Evolutionary conservation across 2,888 invertebrate species (phyloP).

Genomic region (Macrophya alboannulata): DNA sequence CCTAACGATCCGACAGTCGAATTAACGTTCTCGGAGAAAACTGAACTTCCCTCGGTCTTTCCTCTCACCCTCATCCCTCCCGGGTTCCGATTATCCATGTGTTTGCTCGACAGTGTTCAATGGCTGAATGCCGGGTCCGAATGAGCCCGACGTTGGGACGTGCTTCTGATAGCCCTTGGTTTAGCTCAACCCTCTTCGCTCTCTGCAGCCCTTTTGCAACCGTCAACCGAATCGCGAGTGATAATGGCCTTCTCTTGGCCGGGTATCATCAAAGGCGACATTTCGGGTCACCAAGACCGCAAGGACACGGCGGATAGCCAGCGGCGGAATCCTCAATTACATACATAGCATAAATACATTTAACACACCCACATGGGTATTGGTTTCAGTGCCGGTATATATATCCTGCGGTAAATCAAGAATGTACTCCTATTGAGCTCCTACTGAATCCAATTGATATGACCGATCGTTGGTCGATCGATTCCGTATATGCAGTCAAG

Average conservation of each 20-base stretch:
- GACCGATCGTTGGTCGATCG: not conserved
- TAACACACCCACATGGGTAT: not conserved
- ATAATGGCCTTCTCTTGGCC: constrained; percentile 35
- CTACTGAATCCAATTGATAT: too few relatives aligned
- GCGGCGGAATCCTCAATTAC: not conserved
- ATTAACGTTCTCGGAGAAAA: not conserved
- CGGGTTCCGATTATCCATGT: constrained; percentile 30
- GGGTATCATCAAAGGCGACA: constrained; percentile 32
- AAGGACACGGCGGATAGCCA: not conserved
- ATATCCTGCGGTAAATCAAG: not conserved
- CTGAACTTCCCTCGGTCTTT: not conserved
- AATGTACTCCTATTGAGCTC: not conserved
- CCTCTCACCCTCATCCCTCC: not conserved
- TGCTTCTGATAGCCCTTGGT: constrained; percentile 12
- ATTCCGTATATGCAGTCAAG: not conserved
- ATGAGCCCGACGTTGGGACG: constrained; percentile 22
- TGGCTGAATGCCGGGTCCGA: constrained; percentile 36
- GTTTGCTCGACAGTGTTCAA: constrained; percentile 13
- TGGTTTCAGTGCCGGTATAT: not conserved
- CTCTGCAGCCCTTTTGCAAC: not conserved
- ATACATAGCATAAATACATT: not conserved
- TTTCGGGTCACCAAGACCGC: constrained; percentile 22
- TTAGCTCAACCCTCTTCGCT: not conserved
- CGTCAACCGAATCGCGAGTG: constrained; percentile 29
- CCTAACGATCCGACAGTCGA: not conserved